phyloP scores from a whole-genome alignment of 2,888 invertebrate species.

The Lasius fuliginosus region DNA sequence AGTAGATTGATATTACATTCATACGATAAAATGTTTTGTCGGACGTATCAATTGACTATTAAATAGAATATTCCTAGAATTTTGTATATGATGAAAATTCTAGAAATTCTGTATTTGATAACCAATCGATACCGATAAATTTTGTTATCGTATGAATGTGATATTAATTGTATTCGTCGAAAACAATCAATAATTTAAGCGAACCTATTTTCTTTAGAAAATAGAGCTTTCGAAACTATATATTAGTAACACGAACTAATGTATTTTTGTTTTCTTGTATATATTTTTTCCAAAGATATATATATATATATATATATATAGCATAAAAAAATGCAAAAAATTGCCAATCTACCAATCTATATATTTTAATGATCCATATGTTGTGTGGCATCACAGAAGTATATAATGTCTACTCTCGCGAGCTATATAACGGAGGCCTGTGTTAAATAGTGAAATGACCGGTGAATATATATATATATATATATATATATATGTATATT shows the following conservation, averaged over 20 bases:
- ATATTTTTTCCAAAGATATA: background rate
- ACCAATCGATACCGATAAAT: background rate
- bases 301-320: background rate
- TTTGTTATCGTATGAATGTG: too few relatives aligned
- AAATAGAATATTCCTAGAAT: background rate
- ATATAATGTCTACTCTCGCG: constrained; percentile 65
- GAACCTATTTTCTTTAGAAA: background rate
- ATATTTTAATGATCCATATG: constrained; percentile 59
- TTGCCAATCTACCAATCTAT: background rate
- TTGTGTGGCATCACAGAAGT: constrained; percentile 61
- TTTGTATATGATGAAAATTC: background rate
- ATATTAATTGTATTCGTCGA: too few relatives aligned
- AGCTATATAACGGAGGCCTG: constrained; percentile 78
- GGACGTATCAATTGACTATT: background rate
- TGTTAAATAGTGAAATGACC: constrained; percentile 82
- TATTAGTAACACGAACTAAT: background rate
- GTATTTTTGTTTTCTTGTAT: background rate
- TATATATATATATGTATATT: constrained; percentile 76
- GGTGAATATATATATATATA: constrained; percentile 76
- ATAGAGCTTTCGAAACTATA: background rate
- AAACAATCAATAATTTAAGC: background rate
- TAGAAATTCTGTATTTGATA: background rate
- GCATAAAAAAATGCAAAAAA: constrained; percentile 3
- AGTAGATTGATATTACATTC: background rate
- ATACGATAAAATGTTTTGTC: background rate